Evolutionary conservation across 2,888 invertebrate species (phyloP), one percentile per base, ranked within the genome.

Genomic region (Itoplectis maculator): DNA sequence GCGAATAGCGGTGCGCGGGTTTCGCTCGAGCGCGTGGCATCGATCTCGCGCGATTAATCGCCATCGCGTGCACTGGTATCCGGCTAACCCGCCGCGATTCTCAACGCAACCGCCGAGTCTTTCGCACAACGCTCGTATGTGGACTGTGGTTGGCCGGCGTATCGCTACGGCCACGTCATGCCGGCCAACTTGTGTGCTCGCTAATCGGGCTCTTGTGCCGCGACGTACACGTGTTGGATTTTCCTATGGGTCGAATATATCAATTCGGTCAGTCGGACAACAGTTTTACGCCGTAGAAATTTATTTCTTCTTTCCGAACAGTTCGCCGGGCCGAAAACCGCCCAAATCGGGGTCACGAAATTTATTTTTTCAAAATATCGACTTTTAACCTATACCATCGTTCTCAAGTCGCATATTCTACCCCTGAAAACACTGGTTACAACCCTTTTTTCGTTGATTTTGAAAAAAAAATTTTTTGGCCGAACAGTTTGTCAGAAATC

Each of bases 41-140:
- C 83, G 83, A 83, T 83, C 76, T 79, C 54, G 42, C 40, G 61
- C 68, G 76, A 83, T 83, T 80, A 83, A 83, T 79, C 79, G 79
- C 83, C 68, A 77, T 83, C 77, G 83, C 79, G 83, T 83, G 83
- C 68, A 56, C 49, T 59, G 35, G 45, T 40, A 40, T 54, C 49
- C 56, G 37, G 13, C 37, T 42, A 18, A 3, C 42, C 15, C 18
- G 59, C 15, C 18, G 59, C 73, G 59, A 35, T 74, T 74, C 51
- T 51, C 54, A 65, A 51, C 49, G 40, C 42, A 20, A 23, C 42
- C 37, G 23, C 61, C 45, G 45, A 29, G 18, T 73, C 37, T 65
- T 54, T 65, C 65, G 54, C 42, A 23, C 29, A 29, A 29, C 29
- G 29, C 37, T 1, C 2, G 29, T n/a, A n/a, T 59, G 59, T 59